Percentiles rank a stretch among this genome's conserved stretches.
Conservation (phyloP, 2,888 invertebrate genomes). For the Thera obeliscata region DNA sequence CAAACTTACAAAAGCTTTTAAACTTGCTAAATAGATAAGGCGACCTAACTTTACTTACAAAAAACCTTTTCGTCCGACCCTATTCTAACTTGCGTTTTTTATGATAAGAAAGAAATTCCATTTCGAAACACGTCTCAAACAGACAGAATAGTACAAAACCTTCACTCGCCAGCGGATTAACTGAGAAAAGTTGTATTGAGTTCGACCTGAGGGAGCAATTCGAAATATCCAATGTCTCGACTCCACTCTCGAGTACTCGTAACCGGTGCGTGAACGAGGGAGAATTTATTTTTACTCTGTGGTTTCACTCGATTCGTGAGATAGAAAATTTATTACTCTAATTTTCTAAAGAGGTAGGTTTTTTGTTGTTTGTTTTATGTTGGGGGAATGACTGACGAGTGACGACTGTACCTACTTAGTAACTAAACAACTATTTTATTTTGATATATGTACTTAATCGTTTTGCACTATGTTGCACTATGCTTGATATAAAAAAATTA, state of each 20-base stretch:
- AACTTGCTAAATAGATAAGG: neutral
- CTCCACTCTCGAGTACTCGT: conserved; percentile 2
- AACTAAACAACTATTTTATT: no score
- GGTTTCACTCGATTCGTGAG: neutral
- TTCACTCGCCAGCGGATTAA: conserved; percentile 8
- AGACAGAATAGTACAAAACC: conserved; percentile 16
- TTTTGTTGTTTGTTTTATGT: no score
- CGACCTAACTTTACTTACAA: neutral
- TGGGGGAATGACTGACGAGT: no score
- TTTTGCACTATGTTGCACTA: no score
- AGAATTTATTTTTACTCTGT: neutral
- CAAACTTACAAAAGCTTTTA: neutral
- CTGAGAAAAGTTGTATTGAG: conserved; percentile 18
- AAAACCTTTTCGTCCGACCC: neutral
- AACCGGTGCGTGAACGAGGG: conserved; percentile 8
- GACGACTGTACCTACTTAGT: no score
- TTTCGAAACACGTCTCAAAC: conserved; percentile 2
- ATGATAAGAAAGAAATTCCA: neutral
- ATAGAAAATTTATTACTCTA: neutral
- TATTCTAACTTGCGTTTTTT: neutral
- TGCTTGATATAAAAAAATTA: no score
- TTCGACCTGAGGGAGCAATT: conserved; percentile 20
- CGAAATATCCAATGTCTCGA: conserved; percentile 10
- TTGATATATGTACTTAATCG: no score
- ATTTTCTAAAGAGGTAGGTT: neutral